Conservation (phyloP, 2,888 invertebrate species). For the Oegoconia quadripuncta region DNA sequence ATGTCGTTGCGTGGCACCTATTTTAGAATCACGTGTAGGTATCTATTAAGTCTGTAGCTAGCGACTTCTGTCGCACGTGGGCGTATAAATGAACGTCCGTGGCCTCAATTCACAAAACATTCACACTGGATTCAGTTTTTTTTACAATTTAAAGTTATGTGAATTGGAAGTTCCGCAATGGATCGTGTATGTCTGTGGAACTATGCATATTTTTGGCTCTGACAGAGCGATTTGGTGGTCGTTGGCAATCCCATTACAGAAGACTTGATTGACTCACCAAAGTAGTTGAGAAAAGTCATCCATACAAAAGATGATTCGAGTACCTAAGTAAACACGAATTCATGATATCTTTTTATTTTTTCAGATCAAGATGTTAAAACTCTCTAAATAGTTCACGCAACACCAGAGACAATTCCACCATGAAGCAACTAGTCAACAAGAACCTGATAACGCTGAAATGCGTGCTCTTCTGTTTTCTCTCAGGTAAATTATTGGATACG, state of each 20-base stretch:
- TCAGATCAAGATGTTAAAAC: conserved; percentile 44
- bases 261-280: too few relatives aligned
- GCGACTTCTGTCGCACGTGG: conserved; percentile 23
- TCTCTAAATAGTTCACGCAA: conserved; percentile 19
- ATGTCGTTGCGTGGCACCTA: conserved; percentile 27
- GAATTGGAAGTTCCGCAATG: too few relatives aligned
- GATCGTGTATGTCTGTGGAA: too few relatives aligned
- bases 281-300: background rate
- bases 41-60: background rate
- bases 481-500: conserved; percentile 78
- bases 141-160: too few relatives aligned
- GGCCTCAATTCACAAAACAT: conserved; percentile 45
- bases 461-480: conserved; percentile 89
- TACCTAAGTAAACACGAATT: too few relatives aligned
- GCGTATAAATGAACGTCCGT: conserved; percentile 41
- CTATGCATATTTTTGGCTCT: too few relatives aligned
- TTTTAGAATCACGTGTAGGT: conserved; percentile 24
- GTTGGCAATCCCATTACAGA: too few relatives aligned
- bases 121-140: background rate
- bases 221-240: too few relatives aligned
- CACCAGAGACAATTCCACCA: conserved; percentile 33
- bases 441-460: conserved; percentile 89
- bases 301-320: too few relatives aligned
- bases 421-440: conserved; percentile 78
- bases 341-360: conserved; percentile 27